Base-by-base conservation (phyloP, 1,140 invertebrate species). In the Gryon sp. region DNA sequence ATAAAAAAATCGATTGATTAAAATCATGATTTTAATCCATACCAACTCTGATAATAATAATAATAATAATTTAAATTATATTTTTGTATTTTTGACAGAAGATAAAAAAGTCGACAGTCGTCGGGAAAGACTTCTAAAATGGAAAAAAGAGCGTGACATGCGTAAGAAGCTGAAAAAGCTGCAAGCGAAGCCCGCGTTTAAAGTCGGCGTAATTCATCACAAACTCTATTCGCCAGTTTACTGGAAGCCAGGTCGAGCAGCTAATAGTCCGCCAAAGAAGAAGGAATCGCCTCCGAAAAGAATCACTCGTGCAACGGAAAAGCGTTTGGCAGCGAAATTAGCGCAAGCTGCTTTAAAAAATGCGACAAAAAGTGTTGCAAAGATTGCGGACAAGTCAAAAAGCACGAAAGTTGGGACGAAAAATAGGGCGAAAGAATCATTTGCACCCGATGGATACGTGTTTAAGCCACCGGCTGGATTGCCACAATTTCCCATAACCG, bases 181-280 rank as follows among this genome's bases (percentile, higher is more conserved):
- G 6, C 19, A 65, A 34, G 85, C 83, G 12, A 86, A 86, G 19
- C 87, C 84, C 3, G 73, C 76, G 0, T 90, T 89, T 32, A 85
- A 87, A 80, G 86, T 86, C 4, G 87, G 89, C 0, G 16, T 87
- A 9, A 83, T 85, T 0, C 86, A 84, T 38, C 87, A 89, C 43
- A 81, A 82, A 40, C 24, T 79, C 8, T 86, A 80, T 65, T 88
- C 85, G 8, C 83, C 87, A 0, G 45, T 72, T 9, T 4, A 72
- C 7, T 45, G n/a, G 2, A 62, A 46, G 45, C 9, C 12, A 26
- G 12, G n/a, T 5, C 2, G 24, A 8, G 6, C 24, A 0, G 12
- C 53, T 55, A 30, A 40, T 65, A 60, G 3, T 11, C 20, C 24
- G 19, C 2, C 16, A 32, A 19, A 55, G 38, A n/a, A 30, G 16